These are phyloP conservation scores for Choristoneura fumiferana DNA, from an alignment of 1,140 invertebrate genomes.

Conservation along the genomic window DNA sequence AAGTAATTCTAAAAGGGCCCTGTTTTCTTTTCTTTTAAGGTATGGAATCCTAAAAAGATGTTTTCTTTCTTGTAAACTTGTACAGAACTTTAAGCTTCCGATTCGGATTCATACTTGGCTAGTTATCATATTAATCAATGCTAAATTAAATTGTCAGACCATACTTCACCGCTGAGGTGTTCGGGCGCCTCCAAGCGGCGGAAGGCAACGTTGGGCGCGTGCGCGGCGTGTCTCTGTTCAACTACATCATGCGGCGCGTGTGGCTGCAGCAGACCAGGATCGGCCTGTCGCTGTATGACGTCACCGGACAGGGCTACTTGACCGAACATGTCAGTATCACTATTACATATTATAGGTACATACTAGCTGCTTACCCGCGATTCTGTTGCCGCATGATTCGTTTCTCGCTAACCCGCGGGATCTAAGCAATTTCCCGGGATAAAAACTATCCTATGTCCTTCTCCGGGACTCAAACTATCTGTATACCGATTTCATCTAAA, in stretches of 20 bases:
- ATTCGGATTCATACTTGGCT: too few relatives aligned
- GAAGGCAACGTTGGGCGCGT: conserved; percentile 89
- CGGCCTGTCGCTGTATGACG: conserved; percentile 95
- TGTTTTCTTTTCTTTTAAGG: too few relatives aligned
- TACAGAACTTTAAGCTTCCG: too few relatives aligned
- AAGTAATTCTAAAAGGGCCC: too few relatives aligned
- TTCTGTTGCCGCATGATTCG: conserved; percentile 4
- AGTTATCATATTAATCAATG: too few relatives aligned
- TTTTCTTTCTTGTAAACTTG: too few relatives aligned
- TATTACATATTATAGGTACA: background rate
- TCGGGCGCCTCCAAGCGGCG: conserved; percentile 90
- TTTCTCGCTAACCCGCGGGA: too few relatives aligned
- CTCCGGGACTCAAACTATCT: too few relatives aligned
- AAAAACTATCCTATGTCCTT: too few relatives aligned
- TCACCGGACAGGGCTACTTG: conserved; percentile 94
- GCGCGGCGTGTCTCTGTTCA: conserved; percentile 91
- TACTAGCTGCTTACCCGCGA: background rate
- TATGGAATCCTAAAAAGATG: too few relatives aligned
- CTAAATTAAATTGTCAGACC: conserved; percentile 74
- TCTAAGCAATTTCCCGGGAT: too few relatives aligned
- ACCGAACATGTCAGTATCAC: conserved; percentile 89
- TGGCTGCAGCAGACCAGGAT: conserved; percentile 97
- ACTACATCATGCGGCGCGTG: conserved; percentile 96
- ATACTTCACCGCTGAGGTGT: conserved; percentile 92
- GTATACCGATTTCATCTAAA: too few relatives aligned